phyloP scores from a whole-genome alignment of 2,888 invertebrate species.

The Drosophila neonasuta region DNA sequence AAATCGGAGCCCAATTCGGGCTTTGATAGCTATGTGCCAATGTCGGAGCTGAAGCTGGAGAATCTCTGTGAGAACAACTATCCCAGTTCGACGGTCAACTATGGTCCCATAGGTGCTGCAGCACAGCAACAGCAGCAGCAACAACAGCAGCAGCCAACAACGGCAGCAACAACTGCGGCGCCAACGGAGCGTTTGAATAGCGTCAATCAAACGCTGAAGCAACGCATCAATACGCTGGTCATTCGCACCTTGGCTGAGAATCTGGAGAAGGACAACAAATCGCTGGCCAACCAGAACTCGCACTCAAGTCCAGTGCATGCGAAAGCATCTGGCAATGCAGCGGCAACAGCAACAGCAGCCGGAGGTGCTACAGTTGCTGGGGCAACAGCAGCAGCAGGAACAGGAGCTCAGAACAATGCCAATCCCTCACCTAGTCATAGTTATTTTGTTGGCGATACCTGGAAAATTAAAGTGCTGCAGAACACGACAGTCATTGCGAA shows the following conservation, averaged over 20 bases:
- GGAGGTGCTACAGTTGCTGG: constrained; percentile 63
- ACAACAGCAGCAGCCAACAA: constrained; percentile 34
- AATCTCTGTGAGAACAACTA: constrained; percentile 82
- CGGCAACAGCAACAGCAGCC: constrained; percentile 6
- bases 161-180: constrained; percentile 24
- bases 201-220: constrained; percentile 90
- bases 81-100: constrained; percentile 84
- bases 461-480: constrained; percentile 91
- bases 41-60: constrained; percentile 81
- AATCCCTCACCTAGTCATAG: constrained; percentile 78
- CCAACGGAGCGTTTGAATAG: constrained; percentile 79
- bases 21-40: constrained; percentile 81
- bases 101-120: constrained; percentile 74
- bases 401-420: constrained; percentile 68
- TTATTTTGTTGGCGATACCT: constrained; percentile 86
- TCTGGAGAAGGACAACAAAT: constrained; percentile 84
- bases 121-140: constrained; percentile 37
- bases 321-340: constrained; percentile 23
- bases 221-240: constrained; percentile 93
- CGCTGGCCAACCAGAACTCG: constrained; percentile 77
- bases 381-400: constrained; percentile 16
- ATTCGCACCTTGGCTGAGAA: constrained; percentile 95
- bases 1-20: constrained; percentile 82
- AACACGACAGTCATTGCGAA: constrained; percentile 91
- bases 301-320: constrained; percentile 79